These are phyloP conservation scores for Speoplatyrhinus poulsoni DNA, from an alignment of 2,113 vertebrate genomes.

Conservation along the genomic window DNA sequence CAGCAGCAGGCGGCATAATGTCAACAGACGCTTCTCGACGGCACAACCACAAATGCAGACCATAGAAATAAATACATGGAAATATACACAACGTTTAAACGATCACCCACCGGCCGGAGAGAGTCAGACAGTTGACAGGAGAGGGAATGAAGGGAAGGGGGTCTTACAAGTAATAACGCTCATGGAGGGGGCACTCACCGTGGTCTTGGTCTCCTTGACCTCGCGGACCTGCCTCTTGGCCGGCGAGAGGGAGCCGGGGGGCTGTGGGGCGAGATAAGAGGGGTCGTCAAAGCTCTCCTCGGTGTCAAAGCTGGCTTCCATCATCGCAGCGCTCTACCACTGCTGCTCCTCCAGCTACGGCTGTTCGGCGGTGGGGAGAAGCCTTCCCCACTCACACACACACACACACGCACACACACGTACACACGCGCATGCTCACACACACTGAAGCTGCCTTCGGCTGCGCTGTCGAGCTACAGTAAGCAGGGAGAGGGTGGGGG, in stretches of 20 bases:
- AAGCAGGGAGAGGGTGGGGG: constrained; percentile 2
- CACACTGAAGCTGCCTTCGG: constrained; percentile 48
- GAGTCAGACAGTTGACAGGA: constrained; percentile 1
- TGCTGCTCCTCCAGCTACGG: constrained; percentile 46
- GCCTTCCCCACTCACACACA: constrained; percentile 33
- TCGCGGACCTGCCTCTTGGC: constrained; percentile 83
- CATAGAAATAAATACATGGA: no score
- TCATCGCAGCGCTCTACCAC: constrained; percentile 65
- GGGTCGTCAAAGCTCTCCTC: constrained; percentile 85
- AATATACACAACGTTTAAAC: no score
- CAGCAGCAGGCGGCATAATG: not conserved
- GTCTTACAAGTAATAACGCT: no score
- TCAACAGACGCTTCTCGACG: not conserved
- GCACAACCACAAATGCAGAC: not conserved
- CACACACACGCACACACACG: not conserved
- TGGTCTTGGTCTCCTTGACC: constrained; percentile 84
- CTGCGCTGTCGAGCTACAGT: constrained; percentile 41
- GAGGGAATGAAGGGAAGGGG: not conserved
- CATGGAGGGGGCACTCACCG: constrained; percentile 76
- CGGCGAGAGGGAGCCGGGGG: constrained; percentile 84
- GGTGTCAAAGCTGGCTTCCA: constrained; percentile 79
- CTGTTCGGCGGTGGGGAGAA: constrained; percentile 39
- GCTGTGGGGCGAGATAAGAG: constrained; percentile 85
- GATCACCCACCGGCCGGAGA: not conserved
- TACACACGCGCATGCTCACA: not conserved